phyloP scores from a whole-genome alignment of 2,113 vertebrate genomes.

The Pholis gunnellus region DNA sequence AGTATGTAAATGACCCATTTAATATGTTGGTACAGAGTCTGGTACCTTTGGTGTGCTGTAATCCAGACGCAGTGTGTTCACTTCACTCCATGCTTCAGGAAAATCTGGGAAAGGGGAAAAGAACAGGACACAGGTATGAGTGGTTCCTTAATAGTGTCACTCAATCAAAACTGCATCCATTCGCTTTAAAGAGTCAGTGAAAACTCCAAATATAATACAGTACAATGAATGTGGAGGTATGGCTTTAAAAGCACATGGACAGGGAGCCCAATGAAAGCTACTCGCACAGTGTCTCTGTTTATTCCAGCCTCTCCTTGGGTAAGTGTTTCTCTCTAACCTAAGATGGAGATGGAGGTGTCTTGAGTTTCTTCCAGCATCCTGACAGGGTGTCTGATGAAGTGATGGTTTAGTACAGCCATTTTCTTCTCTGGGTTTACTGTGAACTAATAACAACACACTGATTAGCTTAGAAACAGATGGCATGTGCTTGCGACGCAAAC shows the following conservation, averaged over 20 bases:
- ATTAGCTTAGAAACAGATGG: constrained; percentile 1
- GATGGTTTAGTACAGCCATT: constrained; percentile 89
- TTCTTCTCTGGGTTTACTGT: constrained; percentile 88
- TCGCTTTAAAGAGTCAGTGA: not conserved
- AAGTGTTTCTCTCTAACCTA: constrained; percentile 81
- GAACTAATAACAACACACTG: constrained; percentile 82
- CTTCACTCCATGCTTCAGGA: constrained; percentile 88
- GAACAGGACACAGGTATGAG: not conserved
- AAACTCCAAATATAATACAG: not conserved
- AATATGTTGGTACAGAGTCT: too few relatives aligned
- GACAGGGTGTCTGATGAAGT: constrained; percentile 93
- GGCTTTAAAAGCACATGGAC: not conserved
- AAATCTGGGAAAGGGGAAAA: constrained; percentile 75
- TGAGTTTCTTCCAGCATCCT: constrained; percentile 84
- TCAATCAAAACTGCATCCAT: not conserved
- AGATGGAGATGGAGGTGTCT: constrained; percentile 80
- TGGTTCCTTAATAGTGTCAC: not conserved
- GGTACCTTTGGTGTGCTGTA: constrained; percentile 90
- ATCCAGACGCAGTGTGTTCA: constrained; percentile 90
- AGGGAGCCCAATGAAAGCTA: not conserved
- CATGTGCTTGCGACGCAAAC: not conserved
- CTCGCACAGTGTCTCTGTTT: not conserved
- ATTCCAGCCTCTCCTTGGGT: not conserved
- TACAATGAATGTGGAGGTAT: not conserved
- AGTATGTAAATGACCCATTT: not conserved